phyloP scores from a whole-genome alignment of 2,113 vertebrate species.

The Nannobrachium achirus region DNA sequence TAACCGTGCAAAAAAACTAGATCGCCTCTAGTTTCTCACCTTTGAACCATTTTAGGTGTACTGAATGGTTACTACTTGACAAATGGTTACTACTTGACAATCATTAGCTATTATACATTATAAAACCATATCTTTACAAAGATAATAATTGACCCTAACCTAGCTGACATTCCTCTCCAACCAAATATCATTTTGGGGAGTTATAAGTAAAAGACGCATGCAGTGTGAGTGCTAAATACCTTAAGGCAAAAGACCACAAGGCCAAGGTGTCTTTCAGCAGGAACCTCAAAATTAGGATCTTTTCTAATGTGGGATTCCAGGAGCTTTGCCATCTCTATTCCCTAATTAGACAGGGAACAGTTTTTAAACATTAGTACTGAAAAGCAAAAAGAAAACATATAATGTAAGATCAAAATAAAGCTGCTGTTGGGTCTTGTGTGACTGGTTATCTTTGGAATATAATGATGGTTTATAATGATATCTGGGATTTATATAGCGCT shows the following conservation, averaged over 20 bases:
- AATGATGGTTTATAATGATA: no score
- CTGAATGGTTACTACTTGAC: background rate
- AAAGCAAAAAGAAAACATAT: background rate
- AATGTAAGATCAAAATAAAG: background rate
- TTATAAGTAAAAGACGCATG: background rate
- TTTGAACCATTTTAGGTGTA: slow-evolving; percentile 36
- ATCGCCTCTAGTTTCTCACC: background rate
- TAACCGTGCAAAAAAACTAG: background rate
- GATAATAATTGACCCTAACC: background rate
- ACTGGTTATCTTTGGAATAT: no score
- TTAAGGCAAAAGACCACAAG: slow-evolving; percentile 94
- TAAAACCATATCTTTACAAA: background rate
- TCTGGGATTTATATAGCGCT: no score
- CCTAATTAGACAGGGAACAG: slow-evolving; percentile 72
- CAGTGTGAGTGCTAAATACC: slow-evolving; percentile 71
- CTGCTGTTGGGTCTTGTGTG: no score
- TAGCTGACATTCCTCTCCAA: background rate
- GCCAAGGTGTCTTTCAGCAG: slow-evolving; percentile 91
- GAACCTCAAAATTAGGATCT: slow-evolving; percentile 91
- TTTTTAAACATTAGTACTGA: background rate
- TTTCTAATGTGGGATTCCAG: slow-evolving; percentile 90
- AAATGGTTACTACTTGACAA: slow-evolving; percentile 29
- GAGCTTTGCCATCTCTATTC: slow-evolving; percentile 91
- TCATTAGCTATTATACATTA: slow-evolving; percentile 39
- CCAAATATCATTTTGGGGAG: background rate